Base-by-base conservation (phyloP, 35 echinoderm and acorn worm species). In the Heliocidaris erythrogramma region DNA sequence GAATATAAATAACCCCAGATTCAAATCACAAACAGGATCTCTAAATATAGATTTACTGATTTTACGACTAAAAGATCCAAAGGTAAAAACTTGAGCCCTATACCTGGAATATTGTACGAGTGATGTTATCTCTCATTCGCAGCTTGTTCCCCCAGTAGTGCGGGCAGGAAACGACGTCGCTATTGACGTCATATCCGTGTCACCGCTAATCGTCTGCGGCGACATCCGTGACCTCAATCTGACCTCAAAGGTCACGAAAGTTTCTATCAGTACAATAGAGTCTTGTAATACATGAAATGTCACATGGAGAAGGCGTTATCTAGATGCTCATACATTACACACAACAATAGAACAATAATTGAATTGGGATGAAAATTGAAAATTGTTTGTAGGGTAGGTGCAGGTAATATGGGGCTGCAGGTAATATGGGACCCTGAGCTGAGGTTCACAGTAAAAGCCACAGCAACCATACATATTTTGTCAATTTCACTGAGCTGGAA, bases 111-210 rank as follows among this genome's bases (percentile, higher is more conserved):
- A 13, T 47, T 24, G 31, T 6, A 48, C 47, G 87, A 6, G 14
- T 9, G 47, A 89, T 89, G 31, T 89, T 89, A 89, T 89, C 87
- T 89, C 30, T n/a, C 47, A 5, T 6, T 89, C 30, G 87, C 87
- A 89, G 87, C 87, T 89, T 89, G 87, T 16, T 47, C 87, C 31
- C 87, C 31, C 32, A 14, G 65, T 78, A 7, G 27, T 78, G 65
- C 65, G 65, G 47, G 47, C 87, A 89, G 87, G 87, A 89, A 89
- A 89, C 87, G 87, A 89, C 87, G 87, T 89, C 87, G 87, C 31
- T 24, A 89, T 47, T 89, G 87, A 89, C 87, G 87, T 89, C 87
- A 89, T 89, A 2, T 48, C 87, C 87, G 87, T 89, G 87, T 89
- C 47, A 89, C 87, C 87, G 17, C 9, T 89, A 89, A 48, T 32